These are phyloP conservation scores for Mustelus asterias DNA, from an alignment of 2,113 vertebrate genomes.

Conservation along the genomic window DNA sequence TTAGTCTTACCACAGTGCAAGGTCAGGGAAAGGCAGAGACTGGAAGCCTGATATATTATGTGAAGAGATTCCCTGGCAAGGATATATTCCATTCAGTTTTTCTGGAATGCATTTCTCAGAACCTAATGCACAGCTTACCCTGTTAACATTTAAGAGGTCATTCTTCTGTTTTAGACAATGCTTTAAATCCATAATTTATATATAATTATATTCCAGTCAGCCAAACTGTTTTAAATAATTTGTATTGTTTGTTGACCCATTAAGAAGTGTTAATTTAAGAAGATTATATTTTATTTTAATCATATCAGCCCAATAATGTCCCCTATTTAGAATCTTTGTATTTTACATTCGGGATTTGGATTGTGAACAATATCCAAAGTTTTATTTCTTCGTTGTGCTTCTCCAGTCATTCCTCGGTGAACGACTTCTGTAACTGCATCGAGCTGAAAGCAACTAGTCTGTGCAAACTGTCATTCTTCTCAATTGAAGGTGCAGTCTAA, in stretches of 20 bases:
- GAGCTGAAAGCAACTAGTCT: background rate
- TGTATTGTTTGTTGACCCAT: background rate
- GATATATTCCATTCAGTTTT: conserved; percentile 22
- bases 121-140: background rate
- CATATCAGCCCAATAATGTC: conserved; percentile 7
- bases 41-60: background rate
- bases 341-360: background rate
- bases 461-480: background rate
- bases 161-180: background rate
- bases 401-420: background rate
- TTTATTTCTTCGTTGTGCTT: background rate
- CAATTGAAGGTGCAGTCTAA: background rate
- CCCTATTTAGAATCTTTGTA: background rate
- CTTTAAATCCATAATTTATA: conserved; percentile 9
- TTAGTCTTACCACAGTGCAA: conserved; percentile 27
- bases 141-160: background rate
- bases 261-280: background rate
- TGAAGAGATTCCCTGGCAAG: conserved; percentile 28
- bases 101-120: background rate
- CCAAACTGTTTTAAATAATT: background rate
- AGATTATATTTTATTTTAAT: background rate
- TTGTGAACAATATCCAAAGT: background rate
- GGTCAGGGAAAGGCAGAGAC: conserved; percentile 25
- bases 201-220: background rate
- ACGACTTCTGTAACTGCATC: background rate